A percentile compares a stretch with the other conserved stretches of the same genome.
These are phyloP conservation scores for Neolamprologus fasciatus DNA, from an alignment of 2,113 vertebrate genomes.

Conservation along the genomic window DNA sequence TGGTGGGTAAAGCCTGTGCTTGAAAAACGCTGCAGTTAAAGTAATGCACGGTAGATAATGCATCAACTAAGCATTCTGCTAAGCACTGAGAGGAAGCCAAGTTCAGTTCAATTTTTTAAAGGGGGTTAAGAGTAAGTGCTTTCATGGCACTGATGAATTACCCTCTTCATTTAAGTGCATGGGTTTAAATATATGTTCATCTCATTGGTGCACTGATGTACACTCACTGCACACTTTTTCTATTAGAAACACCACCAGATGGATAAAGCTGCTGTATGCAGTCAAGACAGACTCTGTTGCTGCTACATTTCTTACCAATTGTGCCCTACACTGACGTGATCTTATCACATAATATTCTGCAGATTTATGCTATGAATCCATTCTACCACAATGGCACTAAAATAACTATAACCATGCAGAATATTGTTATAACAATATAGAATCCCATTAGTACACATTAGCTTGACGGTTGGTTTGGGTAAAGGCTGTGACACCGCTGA, in stretches of 20 bases:
- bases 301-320: background rate
- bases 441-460: background rate
- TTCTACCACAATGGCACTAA: background rate
- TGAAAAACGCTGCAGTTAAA: background rate
- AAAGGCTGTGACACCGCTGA: background rate
- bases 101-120: conserved; percentile 5
- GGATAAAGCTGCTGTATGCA: background rate
- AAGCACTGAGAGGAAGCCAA: background rate
- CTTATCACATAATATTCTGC: background rate
- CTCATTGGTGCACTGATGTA: background rate
- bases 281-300: background rate
- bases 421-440: background rate
- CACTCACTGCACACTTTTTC: background rate
- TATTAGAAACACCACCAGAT: background rate
- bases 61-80: conserved; percentile 4
- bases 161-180: background rate
- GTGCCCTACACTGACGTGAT: background rate
- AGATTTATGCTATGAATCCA: background rate
- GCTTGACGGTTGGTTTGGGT: background rate
- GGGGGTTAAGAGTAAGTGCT: background rate
- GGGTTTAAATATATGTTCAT: background rate
- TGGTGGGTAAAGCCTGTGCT: background rate
- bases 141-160: background rate
- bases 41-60: conserved; percentile 1
- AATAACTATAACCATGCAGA: background rate